Evolutionary conservation across 2,113 vertebrate species (phyloP), one percentile per base, ranked within the genome.

Genomic region (Nesogale talazaci): DNA sequence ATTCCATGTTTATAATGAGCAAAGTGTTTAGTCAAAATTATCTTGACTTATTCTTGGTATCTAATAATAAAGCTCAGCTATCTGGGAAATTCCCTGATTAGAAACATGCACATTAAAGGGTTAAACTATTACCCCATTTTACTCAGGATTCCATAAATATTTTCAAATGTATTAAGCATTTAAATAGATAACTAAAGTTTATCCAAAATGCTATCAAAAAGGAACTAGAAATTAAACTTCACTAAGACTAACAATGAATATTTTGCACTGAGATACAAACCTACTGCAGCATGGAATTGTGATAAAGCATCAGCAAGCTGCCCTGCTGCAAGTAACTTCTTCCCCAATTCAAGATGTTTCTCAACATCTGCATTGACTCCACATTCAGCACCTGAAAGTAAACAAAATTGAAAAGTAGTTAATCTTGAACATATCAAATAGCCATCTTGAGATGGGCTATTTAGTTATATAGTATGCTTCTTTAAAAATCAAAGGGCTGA

Each of bases 281-380:
- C 99, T 93, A 99, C 98, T 92, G 99, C 99, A 0, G 99, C 98
- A 22, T 99, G 99, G 84, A 99, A 99, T 95, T 99, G 99, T 76
- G 99, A 99, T 78, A 99, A 98, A 0, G 99, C 99, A 91, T 99
- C 99, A 0, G 99, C 99, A 1, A 99, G 97, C 97, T 99, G 99
- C 72, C 99, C 99, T 65, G 99, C 99, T 90, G 99, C 99, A 72
- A 99, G 96, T 63, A 99, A 98, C 29, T 99, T 99, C 98, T 99
- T 99, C 36, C 99, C 99, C 99, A 99, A 98, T 97, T 99, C 99
- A 94, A 99, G 98, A 10, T 99, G 99, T 82, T 98, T 99, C 97
- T 99, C 99, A 83, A 99, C 98, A 96, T 99, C 98, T 17, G 98
- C 99, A 97, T 99, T 99, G 90, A 98, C 98, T 93, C 99, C 98